A percentile compares a stretch with the other conserved stretches of the same genome.
Evolutionary conservation across 2,797 vertebrate genomes (phyloP).

Genomic region (Sebastes ruberrimus): DNA sequence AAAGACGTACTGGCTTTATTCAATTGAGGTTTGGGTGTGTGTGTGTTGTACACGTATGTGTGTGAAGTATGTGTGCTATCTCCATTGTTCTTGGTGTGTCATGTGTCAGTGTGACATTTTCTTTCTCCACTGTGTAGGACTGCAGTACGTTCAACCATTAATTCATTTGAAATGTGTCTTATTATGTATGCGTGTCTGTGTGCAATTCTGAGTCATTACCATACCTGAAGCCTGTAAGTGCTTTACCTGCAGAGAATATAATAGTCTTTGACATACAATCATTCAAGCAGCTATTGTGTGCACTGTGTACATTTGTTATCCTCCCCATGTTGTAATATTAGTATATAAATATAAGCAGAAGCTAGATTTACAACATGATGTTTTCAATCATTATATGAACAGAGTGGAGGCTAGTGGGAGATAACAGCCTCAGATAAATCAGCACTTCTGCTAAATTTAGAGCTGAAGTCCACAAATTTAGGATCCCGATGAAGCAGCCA

Average conservation of each 20-base stretch:
- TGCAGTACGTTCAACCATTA: neutral
- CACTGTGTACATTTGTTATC: neutral
- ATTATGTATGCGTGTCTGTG: neutral
- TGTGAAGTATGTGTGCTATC: neutral
- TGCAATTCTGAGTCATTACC: neutral
- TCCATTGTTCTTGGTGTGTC: neutral
- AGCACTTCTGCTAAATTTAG: no score
- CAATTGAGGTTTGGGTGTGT: neutral
- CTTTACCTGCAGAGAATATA: neutral
- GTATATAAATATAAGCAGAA: neutral
- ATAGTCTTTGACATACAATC: neutral
- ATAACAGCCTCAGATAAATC: neutral
- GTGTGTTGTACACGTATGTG: neutral
- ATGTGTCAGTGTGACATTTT: neutral
- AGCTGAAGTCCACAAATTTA: no score
- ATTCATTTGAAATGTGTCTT: neutral
- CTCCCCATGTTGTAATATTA: neutral
- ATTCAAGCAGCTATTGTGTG: neutral
- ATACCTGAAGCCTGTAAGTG: neutral
- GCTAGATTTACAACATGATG: neutral
- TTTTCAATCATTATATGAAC: neutral
- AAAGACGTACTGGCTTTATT: constrained; percentile 31
- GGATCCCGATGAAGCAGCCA: no score
- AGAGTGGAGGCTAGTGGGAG: neutral
- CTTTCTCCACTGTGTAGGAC: neutral